Evolutionary conservation across 2,888 invertebrate genomes (phyloP).

Genomic region (Tetragnatha montana): DNA sequence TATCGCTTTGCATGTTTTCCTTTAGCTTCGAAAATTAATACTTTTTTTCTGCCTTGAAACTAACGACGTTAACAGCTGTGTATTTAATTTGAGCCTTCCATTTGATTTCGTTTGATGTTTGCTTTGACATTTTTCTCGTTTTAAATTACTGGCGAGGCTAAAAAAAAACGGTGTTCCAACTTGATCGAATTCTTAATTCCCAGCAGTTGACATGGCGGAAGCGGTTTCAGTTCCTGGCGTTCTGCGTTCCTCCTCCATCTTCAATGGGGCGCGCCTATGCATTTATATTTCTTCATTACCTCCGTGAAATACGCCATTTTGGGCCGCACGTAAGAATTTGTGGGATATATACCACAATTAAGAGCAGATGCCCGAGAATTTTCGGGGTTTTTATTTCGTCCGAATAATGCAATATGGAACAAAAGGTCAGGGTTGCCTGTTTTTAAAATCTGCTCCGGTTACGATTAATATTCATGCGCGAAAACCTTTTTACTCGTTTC

Average conservation of each 20-base stretch:
- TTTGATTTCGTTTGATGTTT: constrained; percentile 1
- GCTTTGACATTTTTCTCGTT: constrained; percentile 1
- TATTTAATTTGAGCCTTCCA: background rate
- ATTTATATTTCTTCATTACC: constrained; percentile 50
- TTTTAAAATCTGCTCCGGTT: background rate
- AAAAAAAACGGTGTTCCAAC: background rate
- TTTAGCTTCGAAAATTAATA: background rate
- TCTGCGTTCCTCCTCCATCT: background rate
- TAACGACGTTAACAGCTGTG: background rate
- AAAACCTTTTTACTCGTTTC: no score
- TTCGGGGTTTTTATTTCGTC: background rate
- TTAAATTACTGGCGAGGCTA: background rate
- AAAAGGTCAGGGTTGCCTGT: background rate
- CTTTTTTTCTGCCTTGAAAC: background rate
- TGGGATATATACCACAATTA: background rate
- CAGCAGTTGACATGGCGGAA: background rate
- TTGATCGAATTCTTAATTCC: constrained; percentile 11
- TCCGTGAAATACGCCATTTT: background rate
- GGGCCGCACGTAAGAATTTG: background rate
- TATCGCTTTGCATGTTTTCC: background rate
- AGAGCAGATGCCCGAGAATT: background rate
- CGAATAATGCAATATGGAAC: background rate
- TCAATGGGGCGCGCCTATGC: constrained; percentile 18
- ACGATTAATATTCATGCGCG: background rate
- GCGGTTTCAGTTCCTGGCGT: background rate